These are phyloP conservation scores for Beaufortia kweichowensis DNA, from an alignment of 2,113 vertebrate genomes.

Conservation along the genomic window DNA sequence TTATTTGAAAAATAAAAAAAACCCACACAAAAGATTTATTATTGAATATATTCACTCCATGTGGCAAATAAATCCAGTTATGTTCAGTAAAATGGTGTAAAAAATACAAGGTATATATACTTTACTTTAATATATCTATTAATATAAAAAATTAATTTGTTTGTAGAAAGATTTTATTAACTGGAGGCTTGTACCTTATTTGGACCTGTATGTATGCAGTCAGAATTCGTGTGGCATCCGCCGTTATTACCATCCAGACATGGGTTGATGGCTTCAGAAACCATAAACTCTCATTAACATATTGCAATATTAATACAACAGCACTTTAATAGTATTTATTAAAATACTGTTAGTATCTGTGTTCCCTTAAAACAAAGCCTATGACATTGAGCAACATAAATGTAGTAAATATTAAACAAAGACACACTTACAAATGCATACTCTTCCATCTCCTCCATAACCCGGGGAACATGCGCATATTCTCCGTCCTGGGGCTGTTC, in stretches of 20 bases:
- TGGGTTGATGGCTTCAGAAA: slow-evolving; percentile 85
- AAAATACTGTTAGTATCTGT: too few species aligned
- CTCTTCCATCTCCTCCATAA: slow-evolving; percentile 81
- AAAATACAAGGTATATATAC: too few species aligned
- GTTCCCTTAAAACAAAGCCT: background rate
- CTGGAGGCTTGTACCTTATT: slow-evolving; percentile 82
- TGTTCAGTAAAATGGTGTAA: background rate
- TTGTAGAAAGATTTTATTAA: too few species aligned
- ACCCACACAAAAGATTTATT: too few species aligned
- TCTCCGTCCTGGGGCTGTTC: slow-evolving; percentile 79
- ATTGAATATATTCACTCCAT: too few species aligned
- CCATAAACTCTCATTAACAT: slow-evolving; percentile 29
- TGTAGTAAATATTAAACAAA: background rate
- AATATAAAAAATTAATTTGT: too few species aligned
- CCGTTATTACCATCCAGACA: slow-evolving; percentile 79
- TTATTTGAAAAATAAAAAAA: too few species aligned
- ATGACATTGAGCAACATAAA: too few species aligned
- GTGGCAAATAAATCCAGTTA: too few species aligned
- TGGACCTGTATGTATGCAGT: slow-evolving; percentile 87
- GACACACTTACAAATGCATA: slow-evolving; percentile 85
- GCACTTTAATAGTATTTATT: background rate
- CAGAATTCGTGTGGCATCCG: slow-evolving; percentile 81
- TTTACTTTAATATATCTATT: too few species aligned
- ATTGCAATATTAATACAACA: background rate
- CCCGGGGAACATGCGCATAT: slow-evolving; percentile 78